phyloP scores from a whole-genome alignment of 1,140 invertebrate genomes.

The Solenopsis invicta region DNA sequence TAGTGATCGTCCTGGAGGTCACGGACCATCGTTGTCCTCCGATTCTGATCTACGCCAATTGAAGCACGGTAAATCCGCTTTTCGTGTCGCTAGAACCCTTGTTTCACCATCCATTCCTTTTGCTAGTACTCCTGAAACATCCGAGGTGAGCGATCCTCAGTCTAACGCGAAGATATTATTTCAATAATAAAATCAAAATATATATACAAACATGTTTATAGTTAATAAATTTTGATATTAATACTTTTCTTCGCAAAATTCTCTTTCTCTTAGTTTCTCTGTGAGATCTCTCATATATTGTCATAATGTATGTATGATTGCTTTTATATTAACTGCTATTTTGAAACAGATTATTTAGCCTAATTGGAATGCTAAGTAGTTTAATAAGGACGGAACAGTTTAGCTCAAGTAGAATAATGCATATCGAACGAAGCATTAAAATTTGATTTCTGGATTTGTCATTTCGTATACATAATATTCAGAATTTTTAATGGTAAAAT shows the following conservation, averaged over 20 bases:
- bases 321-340: neutral
- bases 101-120: conserved; percentile 61
- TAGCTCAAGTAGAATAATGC: too few relatives aligned
- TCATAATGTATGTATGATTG: neutral
- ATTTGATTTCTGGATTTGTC: neutral
- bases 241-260: conserved; percentile 5
- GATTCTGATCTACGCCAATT: conserved; percentile 48
- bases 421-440: neutral
- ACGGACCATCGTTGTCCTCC: conserved; percentile 37
- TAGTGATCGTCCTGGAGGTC: conserved; percentile 48
- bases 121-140: conserved; percentile 71
- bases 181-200: conserved; percentile 1
- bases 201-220: neutral
- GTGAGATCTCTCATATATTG: neutral
- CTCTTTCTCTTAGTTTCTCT: neutral
- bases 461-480: neutral
- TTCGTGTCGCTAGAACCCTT: conserved; percentile 70
- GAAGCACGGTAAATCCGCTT: conserved; percentile 64
- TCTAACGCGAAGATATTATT: conserved; percentile 2
- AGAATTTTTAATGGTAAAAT: neutral
- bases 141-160: conserved; percentile 36
- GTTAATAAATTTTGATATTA: neutral
- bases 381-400: neutral
- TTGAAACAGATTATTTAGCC: neutral
- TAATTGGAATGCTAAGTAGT: neutral